Base-by-base conservation (phyloP, 2,113 vertebrate genomes). In the Tursiops truncatus region DNA sequence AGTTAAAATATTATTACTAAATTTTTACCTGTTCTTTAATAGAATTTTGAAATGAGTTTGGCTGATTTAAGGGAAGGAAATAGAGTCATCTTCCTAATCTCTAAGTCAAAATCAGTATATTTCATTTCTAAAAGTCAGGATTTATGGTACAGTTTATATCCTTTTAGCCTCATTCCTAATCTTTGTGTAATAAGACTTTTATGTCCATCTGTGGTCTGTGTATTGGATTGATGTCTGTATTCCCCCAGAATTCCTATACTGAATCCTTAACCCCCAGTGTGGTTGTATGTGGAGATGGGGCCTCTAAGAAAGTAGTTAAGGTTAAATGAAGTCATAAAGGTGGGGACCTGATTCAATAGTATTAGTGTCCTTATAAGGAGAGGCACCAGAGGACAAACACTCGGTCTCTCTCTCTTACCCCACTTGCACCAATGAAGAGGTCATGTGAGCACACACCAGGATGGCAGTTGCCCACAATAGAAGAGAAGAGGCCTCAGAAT, bases 171-270 rank as follows among this genome's bases (percentile, higher is more conserved):
- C 1, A 73, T 33, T 65, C 4, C 50, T 74, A 36, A 8, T 58
- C 0, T 6, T 62, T 15, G 1, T 62, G 41, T 60, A 31, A 60
- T 28, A 41, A 38, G 6, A 44, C 3, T 85, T 89, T 86, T 60
- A 13, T 25, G 8, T n/a, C 33, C 58, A 82, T 28, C n/a, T 20
- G 17, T 47, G 28, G 8, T 53, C 56, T 91, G 53, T 65, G 33
- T 86, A 53, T 47, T 7, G 31, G 14, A 44, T 2, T 17, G 26
- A 67, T 67, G 18, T 23, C 33, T 65, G 0, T 5, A 5, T 20
- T 2, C 0, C 9, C 0, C 4, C 3, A 12, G 38, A 50, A 50
- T 44, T 71, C 28, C 36, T 60, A 0, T 2, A 0, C 1, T 80
- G 13, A 85, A 41, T 10, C 8, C 5, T 20, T 47, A 28, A 20